phyloP scores from a whole-genome alignment of 2,797 vertebrate genomes.

The Sebastes paucispinis region DNA sequence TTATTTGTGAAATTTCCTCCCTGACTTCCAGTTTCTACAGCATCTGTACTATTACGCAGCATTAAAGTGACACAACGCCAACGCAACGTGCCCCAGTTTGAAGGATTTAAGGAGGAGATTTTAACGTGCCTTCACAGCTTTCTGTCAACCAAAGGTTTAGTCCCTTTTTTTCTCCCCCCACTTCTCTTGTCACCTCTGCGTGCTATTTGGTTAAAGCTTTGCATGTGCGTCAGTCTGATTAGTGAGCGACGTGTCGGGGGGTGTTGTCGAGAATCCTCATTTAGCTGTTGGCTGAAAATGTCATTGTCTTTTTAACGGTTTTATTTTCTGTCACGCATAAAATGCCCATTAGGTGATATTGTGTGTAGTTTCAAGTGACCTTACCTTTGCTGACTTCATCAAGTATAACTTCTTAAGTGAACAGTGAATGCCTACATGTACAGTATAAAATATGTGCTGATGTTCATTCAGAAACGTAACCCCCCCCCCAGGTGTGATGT shows the following conservation, averaged over 20 bases:
- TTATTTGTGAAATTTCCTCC: background rate
- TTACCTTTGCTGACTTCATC: slow-evolving; percentile 72
- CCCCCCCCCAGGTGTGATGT: slow-evolving; percentile 60
- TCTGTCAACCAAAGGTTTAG: slow-evolving; percentile 76
- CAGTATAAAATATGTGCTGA: slow-evolving; percentile 45
- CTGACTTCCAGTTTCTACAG: slow-evolving; percentile 17
- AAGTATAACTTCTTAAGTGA: slow-evolving; percentile 54
- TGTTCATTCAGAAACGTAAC: slow-evolving; percentile 56
- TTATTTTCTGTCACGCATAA: slow-evolving; percentile 21
- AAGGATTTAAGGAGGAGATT: slow-evolving; percentile 63
- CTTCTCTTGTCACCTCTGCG: slow-evolving; percentile 27
- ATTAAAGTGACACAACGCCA: slow-evolving; percentile 44
- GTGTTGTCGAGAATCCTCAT: slow-evolving; percentile 48
- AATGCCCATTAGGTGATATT: slow-evolving; percentile 46
- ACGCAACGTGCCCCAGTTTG: slow-evolving; percentile 47
- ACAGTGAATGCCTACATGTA: slow-evolving; percentile 66
- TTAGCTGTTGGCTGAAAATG: slow-evolving; percentile 16
- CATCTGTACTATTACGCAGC: slow-evolving; percentile 30
- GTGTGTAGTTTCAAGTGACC: slow-evolving; percentile 81
- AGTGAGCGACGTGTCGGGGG: slow-evolving; percentile 16
- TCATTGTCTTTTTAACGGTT: background rate
- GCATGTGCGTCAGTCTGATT: slow-evolving; percentile 68
- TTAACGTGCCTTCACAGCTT: slow-evolving; percentile 78
- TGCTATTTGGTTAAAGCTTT: slow-evolving; percentile 70
- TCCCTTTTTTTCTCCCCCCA: slow-evolving; percentile 2